These are phyloP conservation scores for Podargus strigoides DNA, from an alignment of 2,797 vertebrate species.

Conservation along the genomic window DNA sequence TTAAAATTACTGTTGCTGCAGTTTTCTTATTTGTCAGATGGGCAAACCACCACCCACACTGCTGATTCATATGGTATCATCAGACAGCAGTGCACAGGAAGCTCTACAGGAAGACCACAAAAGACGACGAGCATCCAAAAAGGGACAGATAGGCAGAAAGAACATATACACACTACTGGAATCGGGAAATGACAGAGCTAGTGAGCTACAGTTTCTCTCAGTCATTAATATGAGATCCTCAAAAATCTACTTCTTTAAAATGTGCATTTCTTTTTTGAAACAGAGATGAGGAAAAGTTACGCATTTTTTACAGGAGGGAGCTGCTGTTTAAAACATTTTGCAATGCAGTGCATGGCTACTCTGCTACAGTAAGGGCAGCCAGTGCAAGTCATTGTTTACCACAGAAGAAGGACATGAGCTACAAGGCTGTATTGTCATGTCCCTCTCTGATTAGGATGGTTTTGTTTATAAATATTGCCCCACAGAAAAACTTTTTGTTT, in stretches of 20 bases:
- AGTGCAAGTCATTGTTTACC: constrained; percentile 13
- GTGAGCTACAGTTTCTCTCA: neutral
- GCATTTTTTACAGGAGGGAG: neutral
- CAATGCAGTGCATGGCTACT: neutral
- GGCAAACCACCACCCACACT: constrained; percentile 11
- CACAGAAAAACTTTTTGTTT: neutral
- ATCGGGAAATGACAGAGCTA: neutral
- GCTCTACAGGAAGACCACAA: constrained; percentile 46
- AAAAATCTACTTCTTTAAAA: neutral
- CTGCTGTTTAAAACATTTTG: neutral
- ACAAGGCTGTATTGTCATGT: neutral
- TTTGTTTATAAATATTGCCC: neutral
- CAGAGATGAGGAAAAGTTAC: neutral
- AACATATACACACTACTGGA: neutral
- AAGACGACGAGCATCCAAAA: neutral
- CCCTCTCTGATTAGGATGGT: neutral
- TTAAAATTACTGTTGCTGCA: neutral
- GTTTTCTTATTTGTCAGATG: neutral
- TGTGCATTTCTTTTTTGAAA: neutral
- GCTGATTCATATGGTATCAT: constrained; percentile 34
- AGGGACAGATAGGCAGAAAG: constrained; percentile 13
- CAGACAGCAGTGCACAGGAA: constrained; percentile 30
- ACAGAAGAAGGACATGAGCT: neutral
- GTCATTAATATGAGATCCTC: neutral
- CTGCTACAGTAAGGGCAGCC: neutral